Base-by-base conservation (phyloP, 2,888 invertebrate genomes). In the Carterocephalus palaemon region DNA sequence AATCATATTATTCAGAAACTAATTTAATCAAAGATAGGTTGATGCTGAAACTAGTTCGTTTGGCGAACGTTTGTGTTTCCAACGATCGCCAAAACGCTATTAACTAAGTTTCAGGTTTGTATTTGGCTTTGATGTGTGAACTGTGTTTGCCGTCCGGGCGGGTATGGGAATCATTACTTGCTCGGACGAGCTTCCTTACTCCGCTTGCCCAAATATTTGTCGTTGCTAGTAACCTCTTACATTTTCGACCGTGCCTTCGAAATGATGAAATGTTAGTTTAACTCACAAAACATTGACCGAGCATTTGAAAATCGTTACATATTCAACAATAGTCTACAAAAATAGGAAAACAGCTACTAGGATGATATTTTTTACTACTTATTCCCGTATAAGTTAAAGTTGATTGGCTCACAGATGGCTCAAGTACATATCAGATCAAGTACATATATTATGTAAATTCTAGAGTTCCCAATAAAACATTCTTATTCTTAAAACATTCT, bases 161-260 rank as follows among this genome's bases (percentile, higher is more conserved):
- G 16, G 67, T 75, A 78, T 82, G 79, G 79, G 81, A 83, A 83
- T 83, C 62, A 82, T 84, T 84, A 83, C 81, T 79, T 81, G 75
- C 75, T 74, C 61, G 71, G 65, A 47, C 63, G 69, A 78, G 75
- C 77, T 81, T 79, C 65, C 70, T 74, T 76, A 43, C 29, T 34
- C 67, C 69, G 67, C 74, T 70, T 68, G 73, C 57, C 66, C 78
- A 83, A 81, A 83, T 82, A 82, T 83, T 83, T 79, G 74, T 75
- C 58, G 64, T 64, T 67, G 74, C 72, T 68, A 53, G 58, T 56
- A 78, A 75, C 71, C 76, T 64, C 64, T 59, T 52, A 60, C 61
- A 64, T 70, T 71, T 71, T 65, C 63, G 74, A 75, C 71, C 74
- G 72, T 75, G 70, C 74, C 73, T 72, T 57, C 64, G 73, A 73